Base-by-base conservation (phyloP, 92 coral and sea anemone genomes). In the Paramuricea clavata region DNA sequence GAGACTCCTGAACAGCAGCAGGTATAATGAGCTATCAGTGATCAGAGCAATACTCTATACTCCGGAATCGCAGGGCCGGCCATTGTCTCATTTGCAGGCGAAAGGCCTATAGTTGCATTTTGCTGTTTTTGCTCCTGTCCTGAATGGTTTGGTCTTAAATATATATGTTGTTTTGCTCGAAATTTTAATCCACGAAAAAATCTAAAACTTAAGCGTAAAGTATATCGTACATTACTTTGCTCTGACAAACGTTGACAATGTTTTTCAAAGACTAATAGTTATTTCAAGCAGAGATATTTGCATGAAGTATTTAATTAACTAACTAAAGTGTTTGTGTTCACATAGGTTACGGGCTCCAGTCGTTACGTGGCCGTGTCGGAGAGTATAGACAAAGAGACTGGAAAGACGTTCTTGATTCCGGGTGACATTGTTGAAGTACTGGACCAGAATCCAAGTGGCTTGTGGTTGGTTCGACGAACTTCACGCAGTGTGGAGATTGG, bases 401-500 rank as follows among this genome's bases (percentile, higher is more conserved):
- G 98, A 59, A 94, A 93, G 72, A 89, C 92, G 87, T 95, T 95
- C 84, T 90, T 95, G 43, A 47, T 90, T 25, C 87, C 87, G 74
- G 98, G 98, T 22, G 98, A 95, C 91, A 90, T 91, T 22, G 98
- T 95, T 15, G 98, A 95, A 76, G 98, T 95, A 80, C 93, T 95
- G 78, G 98, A 95, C 79, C 91, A 95, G 3, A 95, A 97, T 86
- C 93, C 98, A 25, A 94, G 95, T 43, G 98, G 93, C 25, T 92
- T 94, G 91, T 95, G 98, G 98, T 83, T 95, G 93, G 98, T 95
- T 62, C 92, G 98, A 87, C 94, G 96, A 21, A 97, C 94, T 78
- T 95, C 98, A 79, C 95, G 98, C 87, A 93, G 98, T 69, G 88
- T 95, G 72, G 98, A 95, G 81, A 93, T 95, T 42, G 98, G 98